Base-by-base conservation (phyloP, 1,140 invertebrate genomes). In the Meloidogyne exigua region DNA sequence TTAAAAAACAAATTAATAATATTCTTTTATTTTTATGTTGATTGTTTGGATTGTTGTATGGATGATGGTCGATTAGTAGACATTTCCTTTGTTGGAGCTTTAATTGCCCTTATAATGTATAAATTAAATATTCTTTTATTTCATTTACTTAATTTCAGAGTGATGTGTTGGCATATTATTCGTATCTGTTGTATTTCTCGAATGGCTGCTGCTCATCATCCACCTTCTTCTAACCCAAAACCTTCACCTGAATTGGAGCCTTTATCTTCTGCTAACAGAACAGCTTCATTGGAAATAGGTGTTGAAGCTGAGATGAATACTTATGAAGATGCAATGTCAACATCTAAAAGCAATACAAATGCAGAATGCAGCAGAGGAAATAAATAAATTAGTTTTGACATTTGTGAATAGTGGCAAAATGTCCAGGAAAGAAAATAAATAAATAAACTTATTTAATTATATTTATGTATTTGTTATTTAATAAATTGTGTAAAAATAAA, bases 131-230 rank as follows among this genome's bases (percentile, higher is more conserved):
- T 49, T 49, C 2, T 49, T 15, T 5, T 2, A 4, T 18, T 49
- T 18, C 15, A 49, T 18, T 49, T 57, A 9, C 9, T 15, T 15
- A 15, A 15, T 44, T 44, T 44, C 4, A 57, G 49, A n/a, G 10
- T 57, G 21, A n/a, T 57, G 13, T 9, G n/a, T 57, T 57, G 49
- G 49, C 49, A 57, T n/a, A n/a, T 57, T n/a, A n/a, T n/a, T 9
- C 49, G 49, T 4, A 57, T 57, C 10, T 57, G 18, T 57, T 57
- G 49, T n/a, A 57, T 57, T n/a, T 57, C 49, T 57, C 49, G 49
- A 57, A 57, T 57, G 49, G 49, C 49, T 57, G 49, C 49, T n/a
- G 49, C 49, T 57, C 49, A 57, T 57, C 18, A 57, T 57, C 49
- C 49, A 57, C n/a, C 49, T n/a, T 9, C 3, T 39, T 7, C 3